Conservation (phyloP, 2,113 vertebrate species). For the Notiomystis cincta region DNA sequence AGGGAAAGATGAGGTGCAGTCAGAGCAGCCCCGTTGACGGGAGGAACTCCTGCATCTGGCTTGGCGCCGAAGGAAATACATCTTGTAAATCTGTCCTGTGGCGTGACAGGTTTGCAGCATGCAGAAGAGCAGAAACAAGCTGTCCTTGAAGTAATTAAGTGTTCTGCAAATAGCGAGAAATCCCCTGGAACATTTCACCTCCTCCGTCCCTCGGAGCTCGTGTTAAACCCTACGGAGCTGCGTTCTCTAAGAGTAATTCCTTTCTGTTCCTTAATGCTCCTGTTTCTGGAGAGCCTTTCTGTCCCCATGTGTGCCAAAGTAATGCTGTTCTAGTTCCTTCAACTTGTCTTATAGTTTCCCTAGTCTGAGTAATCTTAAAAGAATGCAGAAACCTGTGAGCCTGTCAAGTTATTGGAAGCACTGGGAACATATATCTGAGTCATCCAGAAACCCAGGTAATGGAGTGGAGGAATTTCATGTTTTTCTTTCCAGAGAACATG, state of each 20-base stretch:
- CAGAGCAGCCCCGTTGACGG: not conserved
- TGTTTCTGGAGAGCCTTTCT: not conserved
- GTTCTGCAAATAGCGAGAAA: not conserved
- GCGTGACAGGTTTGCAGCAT: not conserved
- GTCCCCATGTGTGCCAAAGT: not conserved
- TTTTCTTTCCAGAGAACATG: not conserved
- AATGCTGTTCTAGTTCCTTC: not conserved
- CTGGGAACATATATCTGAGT: not conserved
- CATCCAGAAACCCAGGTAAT: not conserved
- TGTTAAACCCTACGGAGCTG: not conserved
- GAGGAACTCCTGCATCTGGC: not conserved
- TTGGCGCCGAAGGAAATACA: not conserved
- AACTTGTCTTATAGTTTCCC: not conserved
- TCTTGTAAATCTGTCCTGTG: not conserved
- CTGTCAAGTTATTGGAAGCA: not conserved
- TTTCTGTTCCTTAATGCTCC: not conserved
- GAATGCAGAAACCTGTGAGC: not conserved
- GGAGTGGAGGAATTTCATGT: not conserved
- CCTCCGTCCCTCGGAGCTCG: not conserved
- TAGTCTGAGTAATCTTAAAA: not conserved
- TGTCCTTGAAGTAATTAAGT: not conserved
- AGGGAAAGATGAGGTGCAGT: not conserved
- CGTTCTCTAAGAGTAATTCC: not conserved
- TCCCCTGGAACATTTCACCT: not conserved
- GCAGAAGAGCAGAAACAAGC: constrained; percentile 1